A percentile compares a stretch with the other conserved stretches of the same genome.
These are phyloP conservation scores for Spinibarbus caldwelli DNA, from an alignment of 2,797 vertebrate genomes.

Conservation along the genomic window DNA sequence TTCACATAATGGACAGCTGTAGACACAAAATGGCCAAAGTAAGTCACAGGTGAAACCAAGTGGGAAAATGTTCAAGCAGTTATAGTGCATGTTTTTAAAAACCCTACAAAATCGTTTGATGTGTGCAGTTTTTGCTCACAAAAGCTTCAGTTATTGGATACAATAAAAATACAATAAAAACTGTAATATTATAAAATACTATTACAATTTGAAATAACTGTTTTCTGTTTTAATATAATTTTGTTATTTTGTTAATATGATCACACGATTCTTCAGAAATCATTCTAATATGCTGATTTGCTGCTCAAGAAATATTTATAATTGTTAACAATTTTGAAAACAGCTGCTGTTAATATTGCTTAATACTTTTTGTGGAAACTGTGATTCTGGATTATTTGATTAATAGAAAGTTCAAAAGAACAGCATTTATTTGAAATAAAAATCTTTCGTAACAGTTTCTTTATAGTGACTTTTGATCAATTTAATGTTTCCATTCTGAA, in stretches of 20 bases:
- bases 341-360: background rate
- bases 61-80: background rate
- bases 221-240: background rate
- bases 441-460: background rate
- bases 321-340: background rate
- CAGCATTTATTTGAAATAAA: background rate
- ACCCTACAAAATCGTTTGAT: background rate
- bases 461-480: background rate
- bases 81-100: background rate
- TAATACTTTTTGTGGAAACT: background rate
- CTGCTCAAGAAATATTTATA: background rate
- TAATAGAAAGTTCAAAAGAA: too few species aligned
- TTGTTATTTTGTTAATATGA: too few species aligned
- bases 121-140: background rate
- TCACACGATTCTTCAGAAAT: background rate
- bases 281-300: background rate
- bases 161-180: background rate
- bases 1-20: constrained; percentile 22
- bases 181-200: background rate
- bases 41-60: constrained; percentile 9
- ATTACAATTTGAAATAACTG: background rate
- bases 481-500: background rate
- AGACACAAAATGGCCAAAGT: constrained; percentile 22
- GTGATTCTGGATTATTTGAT: background rate
- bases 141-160: background rate